phyloP scores from a whole-genome alignment of 2,888 invertebrate species.

The Hedychridium roseum region DNA sequence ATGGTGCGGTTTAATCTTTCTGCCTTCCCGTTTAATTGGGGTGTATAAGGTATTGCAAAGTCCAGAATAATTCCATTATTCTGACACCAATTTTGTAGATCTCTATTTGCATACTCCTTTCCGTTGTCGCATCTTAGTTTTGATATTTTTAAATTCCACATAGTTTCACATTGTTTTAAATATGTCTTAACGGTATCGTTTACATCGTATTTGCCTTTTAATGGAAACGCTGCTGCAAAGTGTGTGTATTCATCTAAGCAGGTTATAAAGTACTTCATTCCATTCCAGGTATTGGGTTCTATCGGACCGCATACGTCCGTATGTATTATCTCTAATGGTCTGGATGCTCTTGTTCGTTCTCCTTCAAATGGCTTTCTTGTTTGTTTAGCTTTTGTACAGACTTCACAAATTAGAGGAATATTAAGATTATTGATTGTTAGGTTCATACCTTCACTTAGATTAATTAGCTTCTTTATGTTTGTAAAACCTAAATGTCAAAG shows the following conservation, averaged over 20 bases:
- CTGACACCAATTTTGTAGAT: background rate
- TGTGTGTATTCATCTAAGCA: background rate
- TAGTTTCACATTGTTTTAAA: background rate
- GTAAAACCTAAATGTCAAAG: too few relatives aligned
- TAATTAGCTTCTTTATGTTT: too few relatives aligned
- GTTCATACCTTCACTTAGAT: too few relatives aligned
- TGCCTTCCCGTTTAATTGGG: too few relatives aligned
- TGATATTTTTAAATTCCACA: background rate
- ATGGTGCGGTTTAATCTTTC: background rate
- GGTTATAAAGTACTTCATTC: conserved; percentile 2
- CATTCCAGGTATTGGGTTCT: conserved; percentile 22
- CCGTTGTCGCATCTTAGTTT: background rate
- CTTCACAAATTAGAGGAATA: background rate
- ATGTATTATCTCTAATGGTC: conserved; percentile 25
- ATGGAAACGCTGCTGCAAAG: background rate
- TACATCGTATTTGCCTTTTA: conserved; percentile 1
- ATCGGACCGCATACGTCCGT: too few relatives aligned
- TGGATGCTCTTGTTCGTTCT: conserved; percentile 16
- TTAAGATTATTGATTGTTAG: background rate
- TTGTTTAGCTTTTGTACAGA: conserved; percentile 26
- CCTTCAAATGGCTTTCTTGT: conserved; percentile 4
- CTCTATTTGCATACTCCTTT: background rate
- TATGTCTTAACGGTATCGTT: background rate
- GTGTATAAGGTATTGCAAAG: background rate
- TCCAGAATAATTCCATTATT: background rate